Evolutionary conservation across 2,113 vertebrate species (phyloP).

Genomic region (Cebidichthys violaceus): DNA sequence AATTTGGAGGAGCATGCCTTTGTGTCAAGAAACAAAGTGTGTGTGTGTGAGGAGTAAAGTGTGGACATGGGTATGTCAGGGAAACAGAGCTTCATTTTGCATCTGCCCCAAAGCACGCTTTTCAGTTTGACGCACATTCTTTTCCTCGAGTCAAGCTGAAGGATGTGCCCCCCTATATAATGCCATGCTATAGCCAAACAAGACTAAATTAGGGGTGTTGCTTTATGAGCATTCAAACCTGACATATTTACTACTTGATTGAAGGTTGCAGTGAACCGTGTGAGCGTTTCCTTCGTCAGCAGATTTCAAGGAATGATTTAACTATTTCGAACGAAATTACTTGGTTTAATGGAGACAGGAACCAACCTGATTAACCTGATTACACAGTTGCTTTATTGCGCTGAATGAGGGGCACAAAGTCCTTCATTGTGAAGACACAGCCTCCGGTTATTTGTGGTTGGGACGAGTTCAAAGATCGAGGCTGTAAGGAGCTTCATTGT

Average conservation of each 20-base stretch:
- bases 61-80: neutral
- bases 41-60: neutral
- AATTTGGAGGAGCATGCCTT: neutral
- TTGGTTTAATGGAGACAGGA: slow-evolving; percentile 51
- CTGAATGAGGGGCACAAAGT: slow-evolving; percentile 20
- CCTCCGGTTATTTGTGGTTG: slow-evolving; percentile 19
- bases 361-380: slow-evolving; percentile 51
- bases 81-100: slow-evolving; percentile 7
- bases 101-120: slow-evolving; percentile 19
- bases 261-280: slow-evolving; percentile 58
- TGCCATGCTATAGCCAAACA: slow-evolving; percentile 19
- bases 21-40: neutral
- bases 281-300: slow-evolving; percentile 37
- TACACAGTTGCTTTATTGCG: slow-evolving; percentile 22
- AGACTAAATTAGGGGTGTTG: slow-evolving; percentile 62
- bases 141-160: slow-evolving; percentile 19
- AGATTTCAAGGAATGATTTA: slow-evolving; percentile 47
- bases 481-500: neutral
- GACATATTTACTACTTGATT: slow-evolving; percentile 76
- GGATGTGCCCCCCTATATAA: slow-evolving; percentile 14
- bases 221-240: slow-evolving; percentile 69
- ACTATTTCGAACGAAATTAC: slow-evolving; percentile 19
- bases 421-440: slow-evolving; percentile 26
- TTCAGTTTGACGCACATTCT: slow-evolving; percentile 47
- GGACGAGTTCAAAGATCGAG: neutral